These are phyloP conservation scores for Lutjanus argentimaculatus DNA, from an alignment of 2,797 vertebrate genomes.

Conservation along the genomic window DNA sequence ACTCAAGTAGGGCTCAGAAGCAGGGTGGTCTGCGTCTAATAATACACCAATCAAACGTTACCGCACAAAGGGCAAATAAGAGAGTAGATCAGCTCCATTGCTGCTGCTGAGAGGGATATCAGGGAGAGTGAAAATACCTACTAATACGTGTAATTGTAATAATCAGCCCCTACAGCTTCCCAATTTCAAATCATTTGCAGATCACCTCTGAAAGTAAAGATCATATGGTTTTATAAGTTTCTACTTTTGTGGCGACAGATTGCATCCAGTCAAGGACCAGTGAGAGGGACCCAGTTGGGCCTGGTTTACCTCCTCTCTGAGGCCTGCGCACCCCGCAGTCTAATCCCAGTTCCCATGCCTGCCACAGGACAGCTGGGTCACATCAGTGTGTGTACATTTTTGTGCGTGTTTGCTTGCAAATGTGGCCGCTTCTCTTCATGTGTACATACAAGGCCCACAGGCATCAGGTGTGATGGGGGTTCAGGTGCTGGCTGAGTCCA, in stretches of 20 bases:
- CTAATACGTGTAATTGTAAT: conserved; percentile 41
- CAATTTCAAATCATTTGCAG: conserved; percentile 37
- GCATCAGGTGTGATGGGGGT: conserved; percentile 83
- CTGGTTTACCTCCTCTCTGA: conserved; percentile 52
- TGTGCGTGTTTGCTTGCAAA: conserved; percentile 16
- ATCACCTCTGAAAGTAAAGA: conserved; percentile 1
- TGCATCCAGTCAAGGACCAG: conserved; percentile 70
- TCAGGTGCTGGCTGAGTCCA: conserved; percentile 80
- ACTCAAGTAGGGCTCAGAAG: conserved; percentile 63
- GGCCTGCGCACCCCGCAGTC: conserved; percentile 22
- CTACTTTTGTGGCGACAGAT: conserved; percentile 54
- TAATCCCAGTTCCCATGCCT: conserved; percentile 40
- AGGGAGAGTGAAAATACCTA: conserved; percentile 31
- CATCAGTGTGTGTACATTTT: conserved; percentile 10
- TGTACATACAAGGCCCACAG: conserved; percentile 43
- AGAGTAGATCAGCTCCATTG: conserved; percentile 45
- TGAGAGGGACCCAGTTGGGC: conserved; percentile 36
- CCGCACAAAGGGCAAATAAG: conserved; percentile 66
- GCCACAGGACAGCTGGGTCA: conserved; percentile 42
- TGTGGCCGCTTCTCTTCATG: conserved; percentile 27
- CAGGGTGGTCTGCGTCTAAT: conserved; percentile 80
- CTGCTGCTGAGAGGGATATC: conserved; percentile 34
- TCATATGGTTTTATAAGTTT: conserved; percentile 30
- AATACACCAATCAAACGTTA: conserved; percentile 77
- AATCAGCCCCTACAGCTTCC: neutral